Conservation (phyloP, 1,140 invertebrate genomes). For the Panagrolaimus sp. region DNA sequence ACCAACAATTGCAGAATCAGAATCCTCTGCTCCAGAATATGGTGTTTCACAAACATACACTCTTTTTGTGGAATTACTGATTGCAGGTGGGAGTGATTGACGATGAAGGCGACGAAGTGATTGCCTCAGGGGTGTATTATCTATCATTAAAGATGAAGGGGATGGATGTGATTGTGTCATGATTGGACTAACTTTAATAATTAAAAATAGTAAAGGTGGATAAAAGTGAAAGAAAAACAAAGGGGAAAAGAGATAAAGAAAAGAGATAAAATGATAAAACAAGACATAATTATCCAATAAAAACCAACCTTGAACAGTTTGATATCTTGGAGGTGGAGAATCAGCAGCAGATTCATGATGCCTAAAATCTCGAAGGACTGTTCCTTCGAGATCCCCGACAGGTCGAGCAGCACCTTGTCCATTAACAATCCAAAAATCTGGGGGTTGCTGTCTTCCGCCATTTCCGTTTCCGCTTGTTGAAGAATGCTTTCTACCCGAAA, state of each 20-base stretch:
- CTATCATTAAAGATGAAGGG: background rate
- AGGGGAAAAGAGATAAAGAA: constrained; percentile 36
- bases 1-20: constrained; percentile 18
- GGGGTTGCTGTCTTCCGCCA: constrained; percentile 11
- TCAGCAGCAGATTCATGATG: constrained; percentile 4
- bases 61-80: constrained; percentile 25
- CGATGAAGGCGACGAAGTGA: constrained; percentile 26
- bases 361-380: constrained; percentile 14
- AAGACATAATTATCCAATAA: background rate
- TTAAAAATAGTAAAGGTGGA: background rate
- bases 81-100: constrained; percentile 36
- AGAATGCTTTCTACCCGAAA: constrained; percentile 34
- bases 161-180: constrained; percentile 13
- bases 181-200: constrained; percentile 2
- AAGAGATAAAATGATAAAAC: constrained; percentile 16
- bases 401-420: constrained; percentile 14
- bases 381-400: background rate
- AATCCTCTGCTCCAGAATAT: background rate
- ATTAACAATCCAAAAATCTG: constrained; percentile 20
- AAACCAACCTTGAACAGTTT: constrained; percentile 21
- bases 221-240: constrained; percentile 19
- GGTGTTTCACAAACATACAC: background rate
- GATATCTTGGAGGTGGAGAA: constrained; percentile 31
- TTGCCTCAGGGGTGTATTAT: background rate
- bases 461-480: constrained; percentile 6